Evolutionary conservation across 2,113 vertebrate genomes (phyloP).

Genomic region (Phalacrocorax pelagicus): DNA sequence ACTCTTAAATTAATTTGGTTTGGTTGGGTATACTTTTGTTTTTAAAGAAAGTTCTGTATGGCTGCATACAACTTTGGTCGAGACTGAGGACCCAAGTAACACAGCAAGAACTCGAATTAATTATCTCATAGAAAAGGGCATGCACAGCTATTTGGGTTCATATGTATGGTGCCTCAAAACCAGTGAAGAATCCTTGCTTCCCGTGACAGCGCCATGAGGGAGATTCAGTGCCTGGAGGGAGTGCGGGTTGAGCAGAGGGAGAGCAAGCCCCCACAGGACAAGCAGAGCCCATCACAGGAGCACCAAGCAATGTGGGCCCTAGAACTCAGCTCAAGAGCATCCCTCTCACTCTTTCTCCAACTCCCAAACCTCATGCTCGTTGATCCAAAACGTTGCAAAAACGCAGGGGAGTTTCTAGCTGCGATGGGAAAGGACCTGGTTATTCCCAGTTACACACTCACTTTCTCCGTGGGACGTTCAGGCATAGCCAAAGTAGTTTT

Average conservation of each 20-base stretch:
- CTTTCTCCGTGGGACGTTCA: background rate
- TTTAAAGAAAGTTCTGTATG: background rate
- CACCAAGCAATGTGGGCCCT: background rate
- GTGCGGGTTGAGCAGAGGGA: background rate
- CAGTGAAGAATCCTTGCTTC: background rate
- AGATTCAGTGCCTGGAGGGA: background rate
- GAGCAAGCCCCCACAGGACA: rapidly evolving
- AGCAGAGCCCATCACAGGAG: background rate
- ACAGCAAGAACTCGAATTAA: background rate
- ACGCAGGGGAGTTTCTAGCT: background rate
- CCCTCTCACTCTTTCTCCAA: background rate
- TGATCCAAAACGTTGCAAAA: background rate
- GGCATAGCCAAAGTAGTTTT: background rate
- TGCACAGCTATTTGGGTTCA: background rate
- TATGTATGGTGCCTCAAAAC: background rate
- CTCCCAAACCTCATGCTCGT: background rate
- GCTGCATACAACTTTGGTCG: background rate
- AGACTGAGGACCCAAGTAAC: background rate
- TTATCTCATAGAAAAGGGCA: background rate
- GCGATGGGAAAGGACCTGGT: background rate
- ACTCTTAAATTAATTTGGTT: background rate
- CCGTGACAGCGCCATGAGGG: rapidly evolving
- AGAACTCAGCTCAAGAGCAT: background rate
- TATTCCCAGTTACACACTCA: background rate
- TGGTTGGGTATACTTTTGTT: background rate